Evolutionary conservation across 2,888 invertebrate genomes (phyloP), one percentile per base, ranked within the genome.

Genomic region (Athalia circularis): DNA sequence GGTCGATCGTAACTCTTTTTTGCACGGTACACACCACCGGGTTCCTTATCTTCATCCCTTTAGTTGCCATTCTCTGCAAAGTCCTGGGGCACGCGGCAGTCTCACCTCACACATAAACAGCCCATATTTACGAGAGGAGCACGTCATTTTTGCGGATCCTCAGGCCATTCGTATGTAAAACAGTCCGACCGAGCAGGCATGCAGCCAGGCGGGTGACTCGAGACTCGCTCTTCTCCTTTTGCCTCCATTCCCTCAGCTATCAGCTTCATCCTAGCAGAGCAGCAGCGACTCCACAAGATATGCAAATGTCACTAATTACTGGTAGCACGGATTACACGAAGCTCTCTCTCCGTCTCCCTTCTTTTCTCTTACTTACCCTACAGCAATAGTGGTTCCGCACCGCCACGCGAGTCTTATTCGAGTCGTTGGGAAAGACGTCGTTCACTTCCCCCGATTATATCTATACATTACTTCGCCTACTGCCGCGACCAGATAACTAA

Each of bases 301-400:
- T 89, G 89, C 88, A 89, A 89, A 89, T 89, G 84, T 83, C 85
- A 85, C 88, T 88, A 89, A 89, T 89, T 89, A 88, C 87, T 84
- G 84, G 86, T 85, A 86, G 83, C 85, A 82, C 84, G 83, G 83
- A 87, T 89, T 88, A 86, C 88, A 86, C 82, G 83, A 84, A 83
- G 81, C 82, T 82, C 80, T 81, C 65, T 45, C 48, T 65, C 74
- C 57, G 59, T 61, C 50, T 79, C 65, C 65, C 67, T 74, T 48
- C 74, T 64, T 79, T 67, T n/a, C 4, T 29, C 62, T 59, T 65
- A 65, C 59, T 54, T 47, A 65, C 59, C 74, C 13, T 57, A 48
- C 65, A 15, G 48, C 77, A 29, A 54, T 29, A 68, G 68, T 43
- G 72, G 72, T 59, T 72, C 59, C 72, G 59, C 72, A 59, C 72